Conservation (phyloP, 2,888 invertebrate species). For the Drosophila longiperda region DNA sequence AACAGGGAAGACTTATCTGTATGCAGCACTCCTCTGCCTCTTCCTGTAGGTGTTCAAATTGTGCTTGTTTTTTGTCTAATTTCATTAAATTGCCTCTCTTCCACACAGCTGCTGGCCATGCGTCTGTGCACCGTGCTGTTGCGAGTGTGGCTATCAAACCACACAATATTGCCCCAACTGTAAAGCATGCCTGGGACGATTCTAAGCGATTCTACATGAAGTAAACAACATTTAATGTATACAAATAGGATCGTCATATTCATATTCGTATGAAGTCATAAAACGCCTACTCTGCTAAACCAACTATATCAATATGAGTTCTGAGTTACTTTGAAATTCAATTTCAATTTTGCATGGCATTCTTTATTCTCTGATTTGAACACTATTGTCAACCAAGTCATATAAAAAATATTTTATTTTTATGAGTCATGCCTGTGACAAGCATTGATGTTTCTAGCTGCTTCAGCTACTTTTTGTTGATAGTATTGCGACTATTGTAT, state of each 20-base stretch:
- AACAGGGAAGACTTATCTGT: constrained; percentile 49
- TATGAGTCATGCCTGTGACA: not conserved
- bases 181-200: constrained; percentile 52
- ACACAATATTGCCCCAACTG: constrained; percentile 65
- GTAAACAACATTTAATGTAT: constrained; percentile 1
- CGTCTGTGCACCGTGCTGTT: constrained; percentile 63
- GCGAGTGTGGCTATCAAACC: constrained; percentile 57
- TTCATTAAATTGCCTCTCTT: not conserved
- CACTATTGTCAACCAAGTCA: not conserved
- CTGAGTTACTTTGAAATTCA: not conserved
- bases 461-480: constrained; percentile 29
- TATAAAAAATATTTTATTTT: too few relatives aligned
- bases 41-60: constrained; percentile 37
- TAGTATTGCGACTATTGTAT: not conserved
- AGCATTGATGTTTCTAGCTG: not conserved
- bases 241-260: not conserved
- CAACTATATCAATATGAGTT: not conserved
- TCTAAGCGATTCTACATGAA: constrained; percentile 24
- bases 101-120: constrained; percentile 60
- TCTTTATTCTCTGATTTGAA: not conserved
- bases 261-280: not conserved
- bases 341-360: not conserved
- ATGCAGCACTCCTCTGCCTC: constrained; percentile 52
- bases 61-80: not conserved
- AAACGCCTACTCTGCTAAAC: not conserved